Evolutionary conservation across 2,888 invertebrate genomes (phyloP), one percentile per base, ranked within the genome.

Genomic region (Lasioglossum villosulum): DNA sequence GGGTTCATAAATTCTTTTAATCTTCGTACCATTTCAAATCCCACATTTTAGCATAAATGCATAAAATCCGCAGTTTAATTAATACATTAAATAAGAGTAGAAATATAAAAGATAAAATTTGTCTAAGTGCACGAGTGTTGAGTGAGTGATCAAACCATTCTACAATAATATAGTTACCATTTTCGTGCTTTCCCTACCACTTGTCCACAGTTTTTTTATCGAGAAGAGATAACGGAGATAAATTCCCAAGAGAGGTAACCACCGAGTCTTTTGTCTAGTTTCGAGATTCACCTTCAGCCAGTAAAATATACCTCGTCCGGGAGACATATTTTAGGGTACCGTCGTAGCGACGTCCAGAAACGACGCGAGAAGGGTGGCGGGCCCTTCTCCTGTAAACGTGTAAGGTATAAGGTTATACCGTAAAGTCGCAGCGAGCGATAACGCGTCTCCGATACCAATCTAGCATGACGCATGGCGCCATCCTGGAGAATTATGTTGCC

Each of bases 401-500:
- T 89, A 89, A 86, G 82, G 85, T 88, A 88, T 89, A 89, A 84
- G 82, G 83, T 88, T 91, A 86, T 91, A 90, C 89, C 80, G 87
- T 89, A 88, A 90, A 88, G 86, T 85, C 83, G 83, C 86, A 86
- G 75, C 86, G 86, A 88, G 90, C 93, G 91, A 93, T 93, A 93
- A 92, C 92, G 86, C 91, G 90, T 90, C 89, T 87, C 87, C 91
- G 93, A 93, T 93, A 93, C 92, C 91, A 92, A 93, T 93, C 93
- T 93, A 91, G 92, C 91, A 93, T 92, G 93, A 93, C 88, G 91
- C 91, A 93, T 91, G 83, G 91, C 89, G 90, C 93, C 90, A 86
- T 88, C 80, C 80, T 78, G 78, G 86, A 90, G 92, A 93, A 90
- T 92, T 92, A 93, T 91, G 91, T 88, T 90, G 86, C 81, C 82